Base-by-base conservation (phyloP, 1,140 invertebrate genomes). In the Microvelia longipes region DNA sequence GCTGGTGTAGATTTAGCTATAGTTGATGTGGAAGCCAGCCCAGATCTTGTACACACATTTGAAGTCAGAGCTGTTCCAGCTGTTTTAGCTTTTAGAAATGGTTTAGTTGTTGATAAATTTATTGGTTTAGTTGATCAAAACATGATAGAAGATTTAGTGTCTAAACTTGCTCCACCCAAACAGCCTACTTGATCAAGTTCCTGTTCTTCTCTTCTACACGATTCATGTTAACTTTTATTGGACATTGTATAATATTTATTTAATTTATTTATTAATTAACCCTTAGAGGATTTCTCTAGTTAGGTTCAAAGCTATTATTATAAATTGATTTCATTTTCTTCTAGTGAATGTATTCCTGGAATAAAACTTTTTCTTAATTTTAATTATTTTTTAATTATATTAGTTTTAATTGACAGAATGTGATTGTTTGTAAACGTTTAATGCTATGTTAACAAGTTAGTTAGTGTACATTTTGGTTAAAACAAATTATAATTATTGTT, bases 31-130 rank as follows among this genome's bases (percentile, higher is more conserved):
- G 96, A 98, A 81, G 85, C 88, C 64, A 88, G 93, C 80, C 85
- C 90, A 1, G 92, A 94, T 75, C 78, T 94, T 35, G 90, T 91
- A 19, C 85, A 90, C 74, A 86, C 88, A 14, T 92, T 91, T 78
- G 86, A 89, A 77, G 93, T 96, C 24, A 90, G 92, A 80, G 92
- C 93, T 63, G 92, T 97, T 11, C 94, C 94, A 30, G 91, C 94
- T 0, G 90, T 96, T 0, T 83, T 97, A 76, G 93, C 90, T 13
- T 87, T 97, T 28, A 88, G 88, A 71, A 89, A 94, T 81, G 94
- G 94, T 0, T 84, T 92, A 70, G 87, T 95, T 65, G 85, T 94
- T 2, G 92, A 95, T 75, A 93, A 94, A 79, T 96, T 97, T 79
- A 91, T 96, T 75, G 95, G 95, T 0, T 78, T 96, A 28, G 74